Evolutionary conservation across 2,888 invertebrate species (phyloP).

Genomic region (Pollenia amentaria): DNA sequence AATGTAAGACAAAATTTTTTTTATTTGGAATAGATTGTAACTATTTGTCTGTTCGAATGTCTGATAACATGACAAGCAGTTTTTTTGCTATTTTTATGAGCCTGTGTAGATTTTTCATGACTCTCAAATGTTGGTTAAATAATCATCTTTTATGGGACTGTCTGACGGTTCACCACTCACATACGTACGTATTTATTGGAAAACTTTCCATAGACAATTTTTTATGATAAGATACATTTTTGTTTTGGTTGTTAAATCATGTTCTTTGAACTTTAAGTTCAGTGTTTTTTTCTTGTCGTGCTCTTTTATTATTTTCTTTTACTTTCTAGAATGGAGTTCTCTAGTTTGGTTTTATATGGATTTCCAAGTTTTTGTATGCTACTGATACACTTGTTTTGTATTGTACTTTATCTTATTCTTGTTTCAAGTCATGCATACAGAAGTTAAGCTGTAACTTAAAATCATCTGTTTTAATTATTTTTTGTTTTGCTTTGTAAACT

Average conservation of each 20-base stretch:
- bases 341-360: not conserved
- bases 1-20: too few species aligned
- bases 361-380: conserved; percentile 1
- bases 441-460: not conserved
- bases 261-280: not conserved
- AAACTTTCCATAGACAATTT: not conserved
- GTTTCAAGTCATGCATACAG: not conserved
- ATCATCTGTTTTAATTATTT: conserved; percentile 6
- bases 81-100: not conserved
- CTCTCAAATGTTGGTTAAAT: not conserved
- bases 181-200: not conserved
- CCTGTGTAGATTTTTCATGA: conserved; percentile 23
- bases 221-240: not conserved
- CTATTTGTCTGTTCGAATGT: not conserved
- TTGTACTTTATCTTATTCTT: not conserved
- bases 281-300: not conserved
- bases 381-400: not conserved
- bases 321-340: not conserved
- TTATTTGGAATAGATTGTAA: too few species aligned
- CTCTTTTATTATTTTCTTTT: not conserved
- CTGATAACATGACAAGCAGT: not conserved
- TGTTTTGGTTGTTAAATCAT: not conserved
- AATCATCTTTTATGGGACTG: not conserved
- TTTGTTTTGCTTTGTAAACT: not conserved
- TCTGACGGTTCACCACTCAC: too few species aligned